These are phyloP conservation scores for Trichogramma pretiosum DNA, from an alignment of 1,140 invertebrate species.

Conservation along the genomic window DNA sequence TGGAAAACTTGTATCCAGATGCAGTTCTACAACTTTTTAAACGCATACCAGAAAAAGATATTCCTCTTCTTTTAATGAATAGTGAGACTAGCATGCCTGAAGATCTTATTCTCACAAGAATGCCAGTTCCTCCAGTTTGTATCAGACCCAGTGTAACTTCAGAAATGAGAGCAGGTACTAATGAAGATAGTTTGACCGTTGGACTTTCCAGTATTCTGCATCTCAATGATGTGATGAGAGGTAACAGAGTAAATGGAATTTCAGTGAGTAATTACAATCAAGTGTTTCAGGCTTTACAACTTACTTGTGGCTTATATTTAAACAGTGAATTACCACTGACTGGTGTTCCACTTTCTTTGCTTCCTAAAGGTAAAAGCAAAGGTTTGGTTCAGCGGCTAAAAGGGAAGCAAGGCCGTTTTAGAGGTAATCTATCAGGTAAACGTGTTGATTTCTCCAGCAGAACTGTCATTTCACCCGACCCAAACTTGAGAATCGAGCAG, in stretches of 20 bases:
- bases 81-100: slow-evolving; percentile 65
- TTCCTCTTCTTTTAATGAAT: slow-evolving; percentile 88
- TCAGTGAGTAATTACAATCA: slow-evolving; percentile 87
- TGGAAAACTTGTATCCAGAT: slow-evolving; percentile 52
- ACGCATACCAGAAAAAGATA: slow-evolving; percentile 72
- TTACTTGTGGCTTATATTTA: slow-evolving; percentile 91
- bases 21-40: slow-evolving; percentile 53
- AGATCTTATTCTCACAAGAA: slow-evolving; percentile 84
- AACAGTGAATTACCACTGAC: slow-evolving; percentile 97
- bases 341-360: slow-evolving; percentile 86
- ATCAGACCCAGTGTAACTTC: slow-evolving; percentile 92
- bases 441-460: slow-evolving; percentile 95
- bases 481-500: slow-evolving; percentile 95
- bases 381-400: slow-evolving; percentile 91
- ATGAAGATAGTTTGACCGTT: slow-evolving; percentile 97
- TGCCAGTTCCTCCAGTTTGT: slow-evolving; percentile 94
- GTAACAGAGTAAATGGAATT: slow-evolving; percentile 73
- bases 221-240: slow-evolving; percentile 86
- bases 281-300: slow-evolving; percentile 93
- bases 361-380: slow-evolving; percentile 79
- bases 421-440: slow-evolving; percentile 98
- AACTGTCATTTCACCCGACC: slow-evolving; percentile 98
- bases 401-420: slow-evolving; percentile 96
- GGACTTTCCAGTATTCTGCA: slow-evolving; percentile 94
- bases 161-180: slow-evolving; percentile 94